Evolutionary conservation across 2,113 vertebrate genomes (phyloP).

Genomic region (Nothocercus julius): DNA sequence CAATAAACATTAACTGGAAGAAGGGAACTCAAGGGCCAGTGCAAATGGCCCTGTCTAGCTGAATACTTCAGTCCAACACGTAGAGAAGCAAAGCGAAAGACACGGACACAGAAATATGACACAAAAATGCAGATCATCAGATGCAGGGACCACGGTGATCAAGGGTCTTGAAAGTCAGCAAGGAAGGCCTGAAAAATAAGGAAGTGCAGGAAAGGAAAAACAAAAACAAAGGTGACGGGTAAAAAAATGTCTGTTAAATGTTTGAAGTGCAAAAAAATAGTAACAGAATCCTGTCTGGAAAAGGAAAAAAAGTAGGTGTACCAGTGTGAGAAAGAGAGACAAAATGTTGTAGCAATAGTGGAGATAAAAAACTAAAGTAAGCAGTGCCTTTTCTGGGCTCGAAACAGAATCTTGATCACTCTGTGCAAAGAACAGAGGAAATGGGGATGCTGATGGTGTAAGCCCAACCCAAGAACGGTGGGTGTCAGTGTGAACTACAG

Average conservation of each 20-base stretch:
- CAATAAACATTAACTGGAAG: not conserved
- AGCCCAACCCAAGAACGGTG: not conserved
- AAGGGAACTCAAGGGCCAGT: not conserved
- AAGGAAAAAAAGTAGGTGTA: not conserved
- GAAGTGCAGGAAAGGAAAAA: not conserved
- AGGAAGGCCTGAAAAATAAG: not conserved
- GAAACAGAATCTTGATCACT: too few species aligned
- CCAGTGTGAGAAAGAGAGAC: accelerated
- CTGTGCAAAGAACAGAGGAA: not conserved
- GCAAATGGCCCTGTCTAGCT: not conserved
- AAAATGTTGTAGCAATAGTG: not conserved
- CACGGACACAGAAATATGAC: not conserved
- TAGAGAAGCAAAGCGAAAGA: not conserved
- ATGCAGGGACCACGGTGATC: not conserved
- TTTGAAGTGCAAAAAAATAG: not conserved
- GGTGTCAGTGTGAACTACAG: not conserved
- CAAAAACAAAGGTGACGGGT: not conserved
- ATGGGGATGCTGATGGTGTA: not conserved
- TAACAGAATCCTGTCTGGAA: not conserved
- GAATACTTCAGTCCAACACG: not conserved
- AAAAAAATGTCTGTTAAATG: not conserved
- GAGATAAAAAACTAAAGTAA: not conserved
- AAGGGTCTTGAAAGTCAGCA: not conserved
- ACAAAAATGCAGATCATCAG: not conserved
- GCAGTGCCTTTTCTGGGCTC: not conserved